Conservation (phyloP, 2,113 vertebrate genomes). For the Dissostichus mawsoni region DNA sequence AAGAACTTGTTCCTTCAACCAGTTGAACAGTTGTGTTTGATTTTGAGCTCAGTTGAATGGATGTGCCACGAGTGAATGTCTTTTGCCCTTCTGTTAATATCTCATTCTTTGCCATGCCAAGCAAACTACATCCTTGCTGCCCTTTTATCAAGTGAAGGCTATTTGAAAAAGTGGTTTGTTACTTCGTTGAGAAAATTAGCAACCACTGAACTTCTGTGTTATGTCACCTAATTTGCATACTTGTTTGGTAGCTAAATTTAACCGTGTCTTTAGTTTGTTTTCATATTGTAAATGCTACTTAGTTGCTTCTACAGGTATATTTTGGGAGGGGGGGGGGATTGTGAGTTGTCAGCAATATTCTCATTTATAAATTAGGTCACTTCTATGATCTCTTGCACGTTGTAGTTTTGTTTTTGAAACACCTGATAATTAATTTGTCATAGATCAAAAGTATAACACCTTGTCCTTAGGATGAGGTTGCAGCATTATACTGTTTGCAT, state of each 20-base stretch:
- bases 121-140: constrained; percentile 58
- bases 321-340: not conserved
- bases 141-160: constrained; percentile 75
- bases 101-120: constrained; percentile 69
- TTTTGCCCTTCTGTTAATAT: constrained; percentile 70
- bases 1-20: constrained; percentile 58
- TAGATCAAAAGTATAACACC: constrained; percentile 41
- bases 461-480: constrained; percentile 20
- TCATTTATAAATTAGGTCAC: constrained; percentile 68
- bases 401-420: constrained; percentile 55
- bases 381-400: constrained; percentile 57
- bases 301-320: constrained; percentile 65
- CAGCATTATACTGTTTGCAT: constrained; percentile 20
- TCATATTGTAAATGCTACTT: constrained; percentile 75
- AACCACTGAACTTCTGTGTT: constrained; percentile 71
- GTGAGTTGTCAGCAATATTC: constrained; percentile 56
- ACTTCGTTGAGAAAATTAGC: constrained; percentile 58
- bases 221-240: constrained; percentile 68
- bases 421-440: constrained; percentile 23
- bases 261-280: constrained; percentile 67
- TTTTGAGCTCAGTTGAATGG: constrained; percentile 71
- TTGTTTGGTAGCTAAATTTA: constrained; percentile 72
- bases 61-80: constrained; percentile 76
- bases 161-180: constrained; percentile 65
- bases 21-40: constrained; percentile 60